Conservation (phyloP, 2,797 vertebrate species). For the Philypnodon macrostomus region DNA sequence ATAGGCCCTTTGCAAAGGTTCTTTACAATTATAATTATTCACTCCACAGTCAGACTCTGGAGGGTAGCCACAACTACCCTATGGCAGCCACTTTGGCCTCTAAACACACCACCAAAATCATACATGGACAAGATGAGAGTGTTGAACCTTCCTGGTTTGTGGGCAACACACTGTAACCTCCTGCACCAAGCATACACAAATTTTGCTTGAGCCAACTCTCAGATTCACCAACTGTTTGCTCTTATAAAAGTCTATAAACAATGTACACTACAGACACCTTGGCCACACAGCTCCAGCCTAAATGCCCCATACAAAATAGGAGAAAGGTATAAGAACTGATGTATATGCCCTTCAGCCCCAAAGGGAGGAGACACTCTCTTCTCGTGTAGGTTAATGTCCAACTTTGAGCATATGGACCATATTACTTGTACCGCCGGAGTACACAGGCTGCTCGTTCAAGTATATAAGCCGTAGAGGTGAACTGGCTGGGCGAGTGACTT, state of each 20-base stretch:
- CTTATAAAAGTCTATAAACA: not conserved
- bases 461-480: slow-evolving; percentile 56
- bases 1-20: no score
- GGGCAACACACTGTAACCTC: no score
- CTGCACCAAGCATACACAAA: no score
- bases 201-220: no score
- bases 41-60: no score
- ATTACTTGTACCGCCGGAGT: slow-evolving; percentile 41
- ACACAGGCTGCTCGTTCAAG: slow-evolving; percentile 45
- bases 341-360: slow-evolving; percentile 37
- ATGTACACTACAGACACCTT: slow-evolving; percentile 9
- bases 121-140: no score
- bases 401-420: slow-evolving; percentile 32
- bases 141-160: no score
- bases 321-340: slow-evolving; percentile 33
- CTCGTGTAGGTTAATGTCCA: slow-evolving; percentile 57
- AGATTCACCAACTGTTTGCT: no score
- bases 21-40: no score
- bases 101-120: no score
- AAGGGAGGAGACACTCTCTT: slow-evolving; percentile 38
- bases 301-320: slow-evolving; percentile 6
- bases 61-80: no score
- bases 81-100: no score
- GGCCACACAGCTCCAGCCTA: slow-evolving; percentile 5
- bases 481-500: slow-evolving; percentile 48